Evolutionary conservation across 2,113 vertebrate species (phyloP), one percentile per base, ranked within the genome.

Genomic region (Crotalus horridus): DNA sequence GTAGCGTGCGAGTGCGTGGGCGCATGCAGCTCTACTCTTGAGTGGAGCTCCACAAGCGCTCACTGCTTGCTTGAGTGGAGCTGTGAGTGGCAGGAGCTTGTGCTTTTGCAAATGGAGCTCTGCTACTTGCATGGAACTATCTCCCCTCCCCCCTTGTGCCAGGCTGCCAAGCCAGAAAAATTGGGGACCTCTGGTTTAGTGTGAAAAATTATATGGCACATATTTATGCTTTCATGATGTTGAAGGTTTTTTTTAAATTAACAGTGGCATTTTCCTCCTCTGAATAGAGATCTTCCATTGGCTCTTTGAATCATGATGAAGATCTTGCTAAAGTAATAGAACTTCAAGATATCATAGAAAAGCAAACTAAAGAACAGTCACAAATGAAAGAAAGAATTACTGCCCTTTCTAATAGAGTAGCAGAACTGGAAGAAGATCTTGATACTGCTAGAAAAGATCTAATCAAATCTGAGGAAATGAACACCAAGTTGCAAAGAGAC

Each of bases 341-440:
- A 95, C 98, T 99, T n/a, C 99, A 99, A 95, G 99, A 99, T 17
- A 89, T 98, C 92, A 97, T 99, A 93, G 99, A 99, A 46, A 98
- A 98, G 23, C 99, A 99, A 97, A 97, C 96, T 0, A 97, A 98
- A 9, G 99, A 99, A 93, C 98, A 99, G 93, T 96, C 97, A 24
- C 99, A 99, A 94, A 98, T 99, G 98, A 99, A 99, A 97, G 99
- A 99, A 94, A 98, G 99, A n/a, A 97, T 99, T 94, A 98, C 98
- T 4, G 91, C 98, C 24, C 98, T 99, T 90, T 98, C 97, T 21
- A 97, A 97, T 61, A 98, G 97, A n/a, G 98, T 99, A 91, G 96
- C 95, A 0, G 99, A 99, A 97, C 98, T 99, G 96, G 99, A 99
- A 95, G 99, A 99, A 95, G 99, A 99, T 93, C 98, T 99, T 93